A percentile compares a stretch with the other conserved stretches of the same genome.
These are phyloP conservation scores for Telenomus remus DNA, from an alignment of 1,140 invertebrate species.

Conservation along the genomic window DNA sequence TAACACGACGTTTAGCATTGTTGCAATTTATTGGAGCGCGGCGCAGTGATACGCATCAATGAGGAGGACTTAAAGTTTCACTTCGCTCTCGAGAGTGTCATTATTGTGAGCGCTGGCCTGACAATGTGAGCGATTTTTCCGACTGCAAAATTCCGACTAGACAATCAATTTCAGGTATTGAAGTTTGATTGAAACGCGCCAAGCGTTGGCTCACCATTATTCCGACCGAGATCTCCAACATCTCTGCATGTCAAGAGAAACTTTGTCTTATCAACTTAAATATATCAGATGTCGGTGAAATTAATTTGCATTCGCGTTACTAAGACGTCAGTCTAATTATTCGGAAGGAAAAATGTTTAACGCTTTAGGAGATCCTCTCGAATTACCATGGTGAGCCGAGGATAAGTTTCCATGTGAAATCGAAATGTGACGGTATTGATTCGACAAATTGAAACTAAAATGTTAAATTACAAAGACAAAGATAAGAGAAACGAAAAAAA, in stretches of 20 bases:
- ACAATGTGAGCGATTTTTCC: slow-evolving; percentile 35
- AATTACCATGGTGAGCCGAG: neutral
- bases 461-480: too few relatives aligned
- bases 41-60: slow-evolving; percentile 49
- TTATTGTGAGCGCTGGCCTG: slow-evolving; percentile 30
- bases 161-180: slow-evolving; percentile 24
- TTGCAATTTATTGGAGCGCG: slow-evolving; percentile 57
- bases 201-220: slow-evolving; percentile 14
- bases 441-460: too few relatives aligned
- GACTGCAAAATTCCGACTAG: slow-evolving; percentile 14
- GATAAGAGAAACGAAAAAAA: too few relatives aligned
- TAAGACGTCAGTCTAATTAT: neutral
- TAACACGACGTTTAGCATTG: slow-evolving; percentile 41
- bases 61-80: slow-evolving; percentile 47
- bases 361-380: neutral
- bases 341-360: neutral
- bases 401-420: neutral
- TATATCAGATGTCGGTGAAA: slow-evolving; percentile 5
- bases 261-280: slow-evolving; percentile 6
- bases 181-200: slow-evolving; percentile 31
- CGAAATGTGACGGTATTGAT: too few relatives aligned
- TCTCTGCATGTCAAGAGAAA: slow-evolving; percentile 8
- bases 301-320: slow-evolving; percentile 4
- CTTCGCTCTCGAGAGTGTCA: slow-evolving; percentile 30
- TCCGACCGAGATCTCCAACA: slow-evolving; percentile 18